Percentiles rank a stretch among this genome's conserved stretches.
These are phyloP conservation scores for Palythoa caribaeorum DNA, from an alignment of 92 coral and sea anemone species.

Conservation along the genomic window DNA sequence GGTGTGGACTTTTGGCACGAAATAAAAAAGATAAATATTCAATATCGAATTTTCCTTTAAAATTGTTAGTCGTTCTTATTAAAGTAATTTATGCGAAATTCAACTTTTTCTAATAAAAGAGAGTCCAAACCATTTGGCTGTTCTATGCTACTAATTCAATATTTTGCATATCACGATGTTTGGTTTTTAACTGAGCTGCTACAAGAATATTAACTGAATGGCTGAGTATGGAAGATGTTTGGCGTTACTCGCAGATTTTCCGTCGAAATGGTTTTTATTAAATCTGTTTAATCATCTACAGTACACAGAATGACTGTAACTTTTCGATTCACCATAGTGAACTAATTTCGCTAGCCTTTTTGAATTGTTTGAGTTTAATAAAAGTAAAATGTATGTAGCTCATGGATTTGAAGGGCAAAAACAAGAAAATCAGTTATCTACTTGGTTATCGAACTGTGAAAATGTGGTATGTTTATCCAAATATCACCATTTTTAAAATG, in stretches of 20 bases:
- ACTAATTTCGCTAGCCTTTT: not conserved
- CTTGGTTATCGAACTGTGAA: no score
- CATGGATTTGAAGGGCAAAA: no score
- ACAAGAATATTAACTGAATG: not conserved
- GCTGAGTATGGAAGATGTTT: not conserved
- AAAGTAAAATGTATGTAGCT: no score
- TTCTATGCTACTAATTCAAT: no score
- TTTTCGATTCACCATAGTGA: not conserved
- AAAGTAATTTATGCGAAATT: not conserved
- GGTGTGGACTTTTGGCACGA: constrained; percentile 1
- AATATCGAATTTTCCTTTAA: not conserved
- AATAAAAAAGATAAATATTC: not conserved
- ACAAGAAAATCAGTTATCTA: no score
- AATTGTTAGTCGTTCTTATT: not conserved
- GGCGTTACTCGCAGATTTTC: no score
- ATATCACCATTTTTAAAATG: no score
- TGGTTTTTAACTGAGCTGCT: no score
- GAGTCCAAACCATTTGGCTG: no score
- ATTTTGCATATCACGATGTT: not conserved
- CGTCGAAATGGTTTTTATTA: not conserved
- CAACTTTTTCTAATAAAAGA: no score
- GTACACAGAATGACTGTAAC: not conserved
- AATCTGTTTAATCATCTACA: not conserved
- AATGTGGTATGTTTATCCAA: no score
- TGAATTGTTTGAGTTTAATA: no score